Evolutionary conservation across 2,113 vertebrate species (phyloP).

Genomic region (Hippopotamus amphibius): DNA sequence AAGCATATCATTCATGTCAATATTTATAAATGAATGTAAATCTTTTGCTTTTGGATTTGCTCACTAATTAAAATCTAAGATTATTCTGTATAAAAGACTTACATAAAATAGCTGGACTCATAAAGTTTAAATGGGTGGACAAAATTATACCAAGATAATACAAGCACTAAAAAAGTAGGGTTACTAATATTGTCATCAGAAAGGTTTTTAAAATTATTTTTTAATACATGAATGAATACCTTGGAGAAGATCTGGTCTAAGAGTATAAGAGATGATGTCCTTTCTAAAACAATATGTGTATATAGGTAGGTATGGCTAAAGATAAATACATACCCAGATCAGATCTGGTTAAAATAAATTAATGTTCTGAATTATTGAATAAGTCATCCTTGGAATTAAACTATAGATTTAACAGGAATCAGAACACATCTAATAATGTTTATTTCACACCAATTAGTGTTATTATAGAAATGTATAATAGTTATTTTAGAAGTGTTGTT

Average conservation of each 20-base stretch:
- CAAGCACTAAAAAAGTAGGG: not conserved
- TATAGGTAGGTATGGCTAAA: not conserved
- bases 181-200: not conserved
- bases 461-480: not conserved
- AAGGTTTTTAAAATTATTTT: not conserved
- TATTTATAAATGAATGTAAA: not conserved
- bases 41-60: not conserved
- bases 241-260: not conserved
- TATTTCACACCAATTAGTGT: not conserved
- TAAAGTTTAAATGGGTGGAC: not conserved
- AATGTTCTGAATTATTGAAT: not conserved
- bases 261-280: not conserved
- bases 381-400: not conserved
- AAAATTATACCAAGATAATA: not conserved
- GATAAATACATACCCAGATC: not conserved
- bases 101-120: not conserved
- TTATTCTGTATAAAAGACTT: not conserved
- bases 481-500: not conserved
- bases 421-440: not conserved
- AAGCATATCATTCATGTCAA: not conserved
- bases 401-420: not conserved
- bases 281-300: not conserved
- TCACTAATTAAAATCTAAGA: not conserved
- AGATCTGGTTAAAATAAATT: not conserved
- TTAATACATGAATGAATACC: not conserved